Evolutionary conservation across 1,140 invertebrate genomes (phyloP), one percentile per base, ranked within the genome.

Genomic region (Ganaspis sp.): DNA sequence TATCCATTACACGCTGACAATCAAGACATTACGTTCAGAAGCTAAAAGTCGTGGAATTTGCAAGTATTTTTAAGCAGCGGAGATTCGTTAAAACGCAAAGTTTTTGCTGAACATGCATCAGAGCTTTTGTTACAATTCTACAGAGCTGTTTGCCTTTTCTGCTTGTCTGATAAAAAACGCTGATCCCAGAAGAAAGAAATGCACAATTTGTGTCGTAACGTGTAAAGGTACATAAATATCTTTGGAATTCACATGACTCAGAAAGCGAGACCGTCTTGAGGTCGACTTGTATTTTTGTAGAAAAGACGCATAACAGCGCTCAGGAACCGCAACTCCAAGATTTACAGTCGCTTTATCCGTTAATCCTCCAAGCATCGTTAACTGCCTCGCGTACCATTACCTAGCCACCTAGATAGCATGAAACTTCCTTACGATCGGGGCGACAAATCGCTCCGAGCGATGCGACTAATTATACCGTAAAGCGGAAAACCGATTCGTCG

Each of bases 381-480:
- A 58, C 53, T 58, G 21, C 53, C 49, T 54, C 49, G 49, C 49
- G 49, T 54, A 54, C 49, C 8, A 19, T 54, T 54, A 54, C 49
- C n/a, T 19, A 54, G 17, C 49, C 49, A 54, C 49, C 49, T 54
- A 23, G 49, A 54, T 54, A 54, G 17, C 45, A n/a, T 53, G 49
- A 23, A 58, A 58, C 53, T 58, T 58, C 19, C 53, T 58, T 58
- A 58, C 53, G 53, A 58, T 58, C 49, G 17, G 19, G 9, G 21
- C 53, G 53, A 58, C 53, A 58, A 58, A 58, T 58, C 21, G 19
- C 53, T 58, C 19, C 53, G 6, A 58, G 53, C 53, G 19, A 58
- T 58, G 19, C 21, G 53, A 58, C 53, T 23, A 58, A 58, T 58
- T 58, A 58, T 58, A 58, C 53, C 53, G 53, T 58, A 58, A 58